Conservation (phyloP, 2,888 invertebrate genomes). For the Orthosia gothica region DNA sequence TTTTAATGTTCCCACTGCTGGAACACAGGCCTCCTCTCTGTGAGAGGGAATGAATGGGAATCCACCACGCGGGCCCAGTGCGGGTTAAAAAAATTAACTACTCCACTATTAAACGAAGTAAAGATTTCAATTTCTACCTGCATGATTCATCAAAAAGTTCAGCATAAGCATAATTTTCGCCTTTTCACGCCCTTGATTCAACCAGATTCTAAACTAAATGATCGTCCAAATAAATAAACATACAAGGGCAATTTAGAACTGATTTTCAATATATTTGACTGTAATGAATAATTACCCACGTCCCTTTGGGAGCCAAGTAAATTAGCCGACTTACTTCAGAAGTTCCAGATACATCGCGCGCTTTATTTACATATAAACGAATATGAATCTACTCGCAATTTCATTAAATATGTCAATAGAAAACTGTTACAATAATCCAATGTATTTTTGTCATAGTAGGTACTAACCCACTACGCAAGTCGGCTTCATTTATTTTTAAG, state of each 20-base stretch:
- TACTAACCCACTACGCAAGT: too few species aligned
- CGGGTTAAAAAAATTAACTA: too few species aligned
- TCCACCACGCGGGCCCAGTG: too few species aligned
- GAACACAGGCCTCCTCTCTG: too few species aligned
- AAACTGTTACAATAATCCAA: too few species aligned
- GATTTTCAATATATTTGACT: constrained; percentile 40
- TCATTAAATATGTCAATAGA: background rate
- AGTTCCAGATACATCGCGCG: constrained; percentile 1
- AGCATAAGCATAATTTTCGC: constrained; percentile 6
- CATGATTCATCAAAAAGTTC: background rate
- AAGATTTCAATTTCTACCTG: background rate
- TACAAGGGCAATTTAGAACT: constrained; percentile 22
- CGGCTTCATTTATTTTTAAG: too few species aligned
- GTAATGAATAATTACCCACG: constrained; percentile 52
- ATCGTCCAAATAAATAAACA: constrained; percentile 28
- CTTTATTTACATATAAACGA: constrained; percentile 18
- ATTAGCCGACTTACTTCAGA: constrained; percentile 45
- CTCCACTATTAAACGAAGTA: background rate
- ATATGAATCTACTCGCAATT: too few species aligned
- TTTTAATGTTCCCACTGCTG: too few species aligned
- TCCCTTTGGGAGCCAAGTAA: constrained; percentile 41
- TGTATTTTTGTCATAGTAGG: too few species aligned
- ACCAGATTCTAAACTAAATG: constrained; percentile 7
- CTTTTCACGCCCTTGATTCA: background rate
- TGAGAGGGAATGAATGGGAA: too few species aligned